Evolutionary conservation across 2,888 invertebrate species (phyloP).

Genomic region (Aphelenchoides bicaudatus): DNA sequence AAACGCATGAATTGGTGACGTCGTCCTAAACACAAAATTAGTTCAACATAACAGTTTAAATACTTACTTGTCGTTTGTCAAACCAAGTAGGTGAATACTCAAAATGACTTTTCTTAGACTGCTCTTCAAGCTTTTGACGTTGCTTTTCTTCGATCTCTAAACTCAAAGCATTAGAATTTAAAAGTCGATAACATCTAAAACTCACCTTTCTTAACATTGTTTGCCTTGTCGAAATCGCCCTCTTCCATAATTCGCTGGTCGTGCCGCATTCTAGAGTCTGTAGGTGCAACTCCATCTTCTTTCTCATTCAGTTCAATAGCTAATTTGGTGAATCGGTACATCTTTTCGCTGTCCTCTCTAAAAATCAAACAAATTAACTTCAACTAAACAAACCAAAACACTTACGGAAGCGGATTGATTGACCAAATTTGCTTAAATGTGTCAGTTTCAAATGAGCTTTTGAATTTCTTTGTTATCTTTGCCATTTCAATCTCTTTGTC

Average conservation of each 20-base stretch:
- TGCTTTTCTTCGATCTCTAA: neutral
- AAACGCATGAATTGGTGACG: slow-evolving; percentile 70
- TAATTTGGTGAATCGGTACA: slow-evolving; percentile 89
- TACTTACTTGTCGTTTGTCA: slow-evolving; percentile 64
- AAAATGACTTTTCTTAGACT: neutral
- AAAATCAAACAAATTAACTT: too few relatives aligned
- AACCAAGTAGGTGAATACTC: slow-evolving; percentile 54
- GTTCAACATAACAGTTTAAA: neutral
- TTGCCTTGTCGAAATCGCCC: slow-evolving; percentile 78
- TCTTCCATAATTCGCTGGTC: slow-evolving; percentile 97
- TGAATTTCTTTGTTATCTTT: slow-evolving; percentile 63
- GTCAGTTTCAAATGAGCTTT: slow-evolving; percentile 81
- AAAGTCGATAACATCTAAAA: slow-evolving; percentile 91
- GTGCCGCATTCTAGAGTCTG: slow-evolving; percentile 84
- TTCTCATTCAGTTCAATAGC: slow-evolving; percentile 93
- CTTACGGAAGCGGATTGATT: slow-evolving; percentile 69
- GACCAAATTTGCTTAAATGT: slow-evolving; percentile 82
- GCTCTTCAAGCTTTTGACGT: neutral
- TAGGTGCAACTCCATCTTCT: slow-evolving; percentile 86
- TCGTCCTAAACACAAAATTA: too few relatives aligned
- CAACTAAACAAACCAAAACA: slow-evolving; percentile 17
- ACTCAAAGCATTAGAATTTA: neutral
- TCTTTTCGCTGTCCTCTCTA: slow-evolving; percentile 70
- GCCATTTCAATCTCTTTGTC: slow-evolving; percentile 91
- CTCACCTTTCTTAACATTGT: slow-evolving; percentile 66